Percentiles rank a stretch among this genome's conserved stretches.
phyloP scores from a whole-genome alignment of 2,888 invertebrate genomes.

The Epistrophe eligans region DNA sequence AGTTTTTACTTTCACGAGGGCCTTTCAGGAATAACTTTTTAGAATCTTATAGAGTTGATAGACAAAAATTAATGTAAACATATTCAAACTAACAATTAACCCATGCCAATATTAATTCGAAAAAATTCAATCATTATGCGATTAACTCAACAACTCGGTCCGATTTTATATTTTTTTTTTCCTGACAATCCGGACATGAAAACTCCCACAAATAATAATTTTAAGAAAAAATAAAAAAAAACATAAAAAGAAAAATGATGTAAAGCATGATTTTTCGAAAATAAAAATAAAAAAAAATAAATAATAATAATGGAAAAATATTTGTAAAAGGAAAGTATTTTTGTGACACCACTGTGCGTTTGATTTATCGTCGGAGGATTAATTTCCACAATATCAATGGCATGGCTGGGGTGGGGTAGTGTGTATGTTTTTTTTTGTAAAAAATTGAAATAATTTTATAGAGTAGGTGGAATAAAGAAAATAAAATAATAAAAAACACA shows the following conservation, averaged over 20 bases:
- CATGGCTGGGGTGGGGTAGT: not conserved
- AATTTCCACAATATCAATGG: slow-evolving; percentile 32
- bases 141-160: not conserved
- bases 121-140: not conserved
- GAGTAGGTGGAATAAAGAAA: slow-evolving; percentile 1
- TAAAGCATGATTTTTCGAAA: slow-evolving; percentile 45
- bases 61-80: not conserved
- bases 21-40: not conserved
- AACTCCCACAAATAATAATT: not conserved
- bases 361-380: slow-evolving; percentile 67
- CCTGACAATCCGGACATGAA: slow-evolving; percentile 1
- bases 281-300: slow-evolving; percentile 1
- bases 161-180: not conserved
- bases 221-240: not conserved
- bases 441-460: slow-evolving; percentile 62
- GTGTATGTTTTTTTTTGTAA: not conserved
- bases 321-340: slow-evolving; percentile 61
- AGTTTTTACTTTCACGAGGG: not conserved
- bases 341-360: slow-evolving; percentile 69
- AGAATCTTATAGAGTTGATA: too few relatives aligned
- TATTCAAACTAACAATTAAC: not conserved
- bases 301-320: slow-evolving; percentile 42
- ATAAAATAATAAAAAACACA: not conserved
- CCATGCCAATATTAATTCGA: not conserved
- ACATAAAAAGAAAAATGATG: slow-evolving; percentile 48